These are phyloP conservation scores for Porites australiensis DNA, from an alignment of 64 coral and sea anemone species.

Conservation along the genomic window DNA sequence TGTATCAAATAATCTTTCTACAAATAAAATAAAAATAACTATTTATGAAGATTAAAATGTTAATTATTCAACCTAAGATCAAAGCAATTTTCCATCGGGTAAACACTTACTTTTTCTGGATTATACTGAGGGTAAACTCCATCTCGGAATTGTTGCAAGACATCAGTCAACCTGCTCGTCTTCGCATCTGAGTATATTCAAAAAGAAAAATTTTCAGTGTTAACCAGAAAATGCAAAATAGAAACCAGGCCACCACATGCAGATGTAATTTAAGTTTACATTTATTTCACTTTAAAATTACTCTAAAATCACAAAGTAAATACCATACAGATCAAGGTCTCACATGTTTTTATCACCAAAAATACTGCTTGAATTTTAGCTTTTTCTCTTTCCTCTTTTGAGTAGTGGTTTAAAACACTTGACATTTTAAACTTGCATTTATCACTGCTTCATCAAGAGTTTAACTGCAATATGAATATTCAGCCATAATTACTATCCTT, in stretches of 20 bases:
- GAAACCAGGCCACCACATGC: conserved; percentile 26
- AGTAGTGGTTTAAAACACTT: background rate
- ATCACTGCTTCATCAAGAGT: background rate
- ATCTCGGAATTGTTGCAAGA: conserved; percentile 97
- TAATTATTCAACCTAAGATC: background rate
- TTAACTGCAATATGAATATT: conserved; percentile 33
- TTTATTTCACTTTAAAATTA: conserved; percentile 7
- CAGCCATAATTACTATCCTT: conserved; percentile 24
- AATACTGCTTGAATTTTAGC: conserved; percentile 25
- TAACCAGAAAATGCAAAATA: conserved; percentile 4
- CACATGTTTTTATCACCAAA: conserved; percentile 8
- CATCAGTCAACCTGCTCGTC: conserved; percentile 97
- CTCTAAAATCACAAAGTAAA: background rate
- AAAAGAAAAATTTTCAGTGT: background rate
- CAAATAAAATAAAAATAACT: conserved; percentile 48
- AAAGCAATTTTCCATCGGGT: background rate
- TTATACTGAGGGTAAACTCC: conserved; percentile 97
- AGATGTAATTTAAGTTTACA: conserved; percentile 30
- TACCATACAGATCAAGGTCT: background rate
- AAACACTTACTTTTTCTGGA: conserved; percentile 90
- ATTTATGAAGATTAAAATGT: conserved; percentile 42
- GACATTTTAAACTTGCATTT: background rate
- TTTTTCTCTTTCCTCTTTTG: conserved; percentile 4
- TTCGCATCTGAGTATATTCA: conserved; percentile 86
- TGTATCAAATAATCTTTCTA: background rate